Base-by-base conservation (phyloP, 2,888 invertebrate genomes). In the Caenorhabditis sp. region DNA sequence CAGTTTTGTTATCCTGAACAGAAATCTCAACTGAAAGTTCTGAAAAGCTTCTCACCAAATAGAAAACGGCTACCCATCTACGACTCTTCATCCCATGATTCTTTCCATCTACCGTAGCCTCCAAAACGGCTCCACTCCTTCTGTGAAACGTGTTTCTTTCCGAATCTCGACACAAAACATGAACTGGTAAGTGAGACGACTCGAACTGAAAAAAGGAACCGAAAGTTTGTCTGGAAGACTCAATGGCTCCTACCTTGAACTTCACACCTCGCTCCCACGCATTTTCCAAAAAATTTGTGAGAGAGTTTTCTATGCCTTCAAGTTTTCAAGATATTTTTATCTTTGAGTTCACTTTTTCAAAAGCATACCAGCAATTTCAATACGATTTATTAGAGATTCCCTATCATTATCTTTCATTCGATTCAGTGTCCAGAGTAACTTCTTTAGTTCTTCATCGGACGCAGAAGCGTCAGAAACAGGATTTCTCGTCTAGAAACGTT, bases 241-340 rank as follows among this genome's bases (percentile, higher is more conserved):
- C 12, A 41, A 1, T 35, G 61, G 12, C 41, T 61, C 51, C 22
- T 35, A 64, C 74, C 31, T 56, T 4, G 47, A 74, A 31, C 12
- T 64, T 35, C 28, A 54, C 19, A 19, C 28, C 31, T 22, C 35
- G 63, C 35, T 74, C 41, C 74, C 74, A 74, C 44, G 64, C 56
- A 8, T 38, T 28, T 47, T 22, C 6, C 4, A 74, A 10, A 44
- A 74, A 56, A 12, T 41, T 24, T 1, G 74, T 38, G 28, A 64
- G 54, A 8, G 74, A 64, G 41, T 28, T 74, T 26, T 41, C 51
- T 12, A 19, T 19, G 12, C 31, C 64, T 74, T 16, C 2, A 44
- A 41, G 8, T 56, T 12, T 14, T 3, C 22, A 54, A 54, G 24
- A 1, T 16, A 1, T 14, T 35, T 5, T 19, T 16, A 38, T 24